Evolutionary conservation across 2,888 invertebrate species (phyloP).

Genomic region (Scelioninae gen. 2): DNA sequence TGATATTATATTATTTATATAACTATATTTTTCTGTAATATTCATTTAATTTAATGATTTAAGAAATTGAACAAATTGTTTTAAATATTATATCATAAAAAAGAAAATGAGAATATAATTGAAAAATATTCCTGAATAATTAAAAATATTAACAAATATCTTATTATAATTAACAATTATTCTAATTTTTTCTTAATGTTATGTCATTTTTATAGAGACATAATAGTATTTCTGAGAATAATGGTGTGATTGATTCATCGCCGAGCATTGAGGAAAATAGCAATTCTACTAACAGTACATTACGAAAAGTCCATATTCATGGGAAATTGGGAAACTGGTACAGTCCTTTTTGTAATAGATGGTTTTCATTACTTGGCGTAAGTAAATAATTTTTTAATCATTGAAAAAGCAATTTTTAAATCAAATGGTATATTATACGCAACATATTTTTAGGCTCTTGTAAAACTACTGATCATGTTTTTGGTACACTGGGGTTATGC

Average conservation of each 20-base stretch:
- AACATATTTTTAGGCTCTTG: conserved; percentile 81
- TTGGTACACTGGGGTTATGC: conserved; percentile 96
- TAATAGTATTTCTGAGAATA: conserved; percentile 72
- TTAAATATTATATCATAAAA: too few species aligned
- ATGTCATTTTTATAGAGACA: conserved; percentile 73
- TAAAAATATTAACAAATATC: too few species aligned
- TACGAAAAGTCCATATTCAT: conserved; percentile 83
- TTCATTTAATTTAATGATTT: too few species aligned
- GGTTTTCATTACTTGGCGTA: conserved; percentile 94
- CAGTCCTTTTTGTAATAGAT: conserved; percentile 93
- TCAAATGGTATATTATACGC: too few species aligned
- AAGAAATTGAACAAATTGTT: background rate
- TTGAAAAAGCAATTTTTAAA: background rate
- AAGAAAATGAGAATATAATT: too few species aligned
- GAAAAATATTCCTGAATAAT: too few species aligned
- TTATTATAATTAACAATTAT: too few species aligned
- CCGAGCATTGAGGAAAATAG: conserved; percentile 73
- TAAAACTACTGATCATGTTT: conserved; percentile 93
- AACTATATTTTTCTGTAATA: too few species aligned
- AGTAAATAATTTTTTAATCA: conserved; percentile 70
- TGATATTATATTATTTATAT: too few species aligned
- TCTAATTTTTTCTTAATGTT: too few species aligned
- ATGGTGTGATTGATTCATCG: conserved; percentile 73
- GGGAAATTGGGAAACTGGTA: conserved; percentile 97
- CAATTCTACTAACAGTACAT: conserved; percentile 65